Evolutionary conservation across 2,113 vertebrate species (phyloP).

Genomic region (Grammomys dolichurus): DNA sequence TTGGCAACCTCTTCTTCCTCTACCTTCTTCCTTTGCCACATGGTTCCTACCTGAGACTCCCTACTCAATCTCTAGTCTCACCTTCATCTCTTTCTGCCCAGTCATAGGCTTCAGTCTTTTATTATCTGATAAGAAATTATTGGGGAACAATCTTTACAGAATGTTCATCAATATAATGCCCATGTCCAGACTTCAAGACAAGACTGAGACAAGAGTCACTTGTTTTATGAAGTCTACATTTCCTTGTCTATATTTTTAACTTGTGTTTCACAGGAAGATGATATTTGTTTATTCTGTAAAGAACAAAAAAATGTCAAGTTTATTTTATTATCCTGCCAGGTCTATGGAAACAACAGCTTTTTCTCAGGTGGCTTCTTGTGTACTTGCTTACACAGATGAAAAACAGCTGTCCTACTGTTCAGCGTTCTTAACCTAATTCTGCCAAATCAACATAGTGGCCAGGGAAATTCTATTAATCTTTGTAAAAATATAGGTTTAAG

Average conservation of each 20-base stretch:
- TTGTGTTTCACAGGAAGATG: neutral
- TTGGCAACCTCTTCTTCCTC: too few relatives aligned
- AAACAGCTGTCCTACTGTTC: slow-evolving; percentile 28
- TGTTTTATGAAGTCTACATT: neutral
- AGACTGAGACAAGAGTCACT: neutral
- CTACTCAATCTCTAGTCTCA: too few relatives aligned
- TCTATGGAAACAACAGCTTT: slow-evolving; percentile 9
- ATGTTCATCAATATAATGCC: too few relatives aligned
- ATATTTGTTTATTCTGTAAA: slow-evolving; percentile 40
- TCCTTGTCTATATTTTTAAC: slow-evolving; percentile 9
- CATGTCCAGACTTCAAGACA: too few relatives aligned
- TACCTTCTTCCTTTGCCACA: too few relatives aligned
- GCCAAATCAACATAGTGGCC: slow-evolving; percentile 13
- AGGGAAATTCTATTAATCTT: slow-evolving; percentile 21
- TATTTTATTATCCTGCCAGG: neutral
- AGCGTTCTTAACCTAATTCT: slow-evolving; percentile 27
- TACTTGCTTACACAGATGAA: neutral
- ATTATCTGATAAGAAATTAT: too few relatives aligned
- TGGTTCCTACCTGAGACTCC: too few relatives aligned
- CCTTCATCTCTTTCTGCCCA: too few relatives aligned
- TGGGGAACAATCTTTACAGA: too few relatives aligned
- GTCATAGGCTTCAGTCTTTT: too few relatives aligned
- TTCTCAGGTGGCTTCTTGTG: slow-evolving; percentile 21
- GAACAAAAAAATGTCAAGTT: neutral
- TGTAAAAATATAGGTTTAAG: slow-evolving; percentile 2